Percentiles rank a stretch among this genome's conserved stretches.
Conservation (phyloP, 1,140 invertebrate species). For the Halesus radiatus region DNA sequence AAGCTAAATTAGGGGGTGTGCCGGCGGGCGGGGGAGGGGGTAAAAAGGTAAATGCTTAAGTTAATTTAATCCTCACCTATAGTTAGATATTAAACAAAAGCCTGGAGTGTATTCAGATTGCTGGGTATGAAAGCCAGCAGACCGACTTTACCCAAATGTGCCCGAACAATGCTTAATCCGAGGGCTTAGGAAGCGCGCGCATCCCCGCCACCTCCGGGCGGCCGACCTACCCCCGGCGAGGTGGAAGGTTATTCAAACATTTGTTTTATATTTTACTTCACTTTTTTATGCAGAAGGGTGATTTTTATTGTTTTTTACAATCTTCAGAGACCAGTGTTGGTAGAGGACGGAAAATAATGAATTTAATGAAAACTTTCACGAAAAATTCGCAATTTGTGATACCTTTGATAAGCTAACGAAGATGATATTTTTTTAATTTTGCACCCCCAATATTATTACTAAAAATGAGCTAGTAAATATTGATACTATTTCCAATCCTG, state of each 20-base stretch:
- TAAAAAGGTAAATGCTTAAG: constrained; percentile 57
- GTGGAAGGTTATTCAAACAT: constrained; percentile 34
- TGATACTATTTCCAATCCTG: too few relatives aligned
- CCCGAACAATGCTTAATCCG: constrained; percentile 55
- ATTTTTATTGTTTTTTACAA: constrained; percentile 8
- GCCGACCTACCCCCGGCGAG: neutral
- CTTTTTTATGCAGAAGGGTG: neutral
- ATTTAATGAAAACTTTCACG: neutral
- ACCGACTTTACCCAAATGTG: constrained; percentile 50
- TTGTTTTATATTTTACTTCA: neutral
- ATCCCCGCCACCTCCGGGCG: neutral
- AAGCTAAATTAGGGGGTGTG: constrained; percentile 33
- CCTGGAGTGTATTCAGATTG: constrained; percentile 55
- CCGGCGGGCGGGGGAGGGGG: constrained; percentile 31
- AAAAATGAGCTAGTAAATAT: too few relatives aligned
- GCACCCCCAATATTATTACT: too few relatives aligned
- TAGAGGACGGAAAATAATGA: neutral
- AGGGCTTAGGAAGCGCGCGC: constrained; percentile 52
- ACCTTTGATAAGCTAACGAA: too few relatives aligned
- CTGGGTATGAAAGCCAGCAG: constrained; percentile 43
- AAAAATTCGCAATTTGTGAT: too few relatives aligned
- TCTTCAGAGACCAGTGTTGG: constrained; percentile 3
- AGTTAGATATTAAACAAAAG: constrained; percentile 56
- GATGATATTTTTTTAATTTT: too few relatives aligned
- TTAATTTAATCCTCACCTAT: constrained; percentile 55